Conservation (phyloP, 2,888 invertebrate species). For the Malacosoma neustria region DNA sequence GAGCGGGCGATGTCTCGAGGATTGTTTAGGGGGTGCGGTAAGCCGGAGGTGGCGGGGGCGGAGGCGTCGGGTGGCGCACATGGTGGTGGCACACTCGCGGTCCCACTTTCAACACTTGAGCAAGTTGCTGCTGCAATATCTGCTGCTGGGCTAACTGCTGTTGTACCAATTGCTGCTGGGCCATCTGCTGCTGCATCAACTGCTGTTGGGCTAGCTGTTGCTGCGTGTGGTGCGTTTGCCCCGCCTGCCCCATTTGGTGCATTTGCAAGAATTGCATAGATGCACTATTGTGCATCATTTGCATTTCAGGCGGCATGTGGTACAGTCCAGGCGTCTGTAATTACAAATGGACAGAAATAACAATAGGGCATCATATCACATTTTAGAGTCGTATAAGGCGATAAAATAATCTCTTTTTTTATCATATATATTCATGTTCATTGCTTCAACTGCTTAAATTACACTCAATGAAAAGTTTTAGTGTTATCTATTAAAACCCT, state of each 20-base stretch:
- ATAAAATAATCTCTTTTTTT: not conserved
- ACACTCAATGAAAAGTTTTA: too few species aligned
- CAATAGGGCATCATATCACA: too few species aligned
- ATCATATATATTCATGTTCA: not conserved
- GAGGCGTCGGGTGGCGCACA: not conserved
- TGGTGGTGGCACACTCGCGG: not conserved
- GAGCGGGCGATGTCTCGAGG: not conserved
- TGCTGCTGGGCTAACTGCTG: slow-evolving; percentile 17
- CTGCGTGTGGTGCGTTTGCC: slow-evolving; percentile 23
- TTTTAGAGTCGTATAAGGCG: not conserved
- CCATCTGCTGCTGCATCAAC: slow-evolving; percentile 23
- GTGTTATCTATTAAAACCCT: too few species aligned
- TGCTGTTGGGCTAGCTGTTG: slow-evolving; percentile 20
- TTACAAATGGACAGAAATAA: slow-evolving; percentile 4
- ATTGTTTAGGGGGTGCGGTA: slow-evolving; percentile 1
- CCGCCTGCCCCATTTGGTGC: slow-evolving; percentile 38
- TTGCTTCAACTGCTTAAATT: not conserved
- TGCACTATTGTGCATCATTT: slow-evolving; percentile 55
- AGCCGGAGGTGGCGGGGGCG: not conserved
- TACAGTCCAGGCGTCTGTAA: slow-evolving; percentile 58
- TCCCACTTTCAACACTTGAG: slow-evolving; percentile 2
- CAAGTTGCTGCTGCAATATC: slow-evolving; percentile 9
- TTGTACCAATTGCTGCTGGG: slow-evolving; percentile 22
- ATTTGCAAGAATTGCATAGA: slow-evolving; percentile 59
- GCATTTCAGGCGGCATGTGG: slow-evolving; percentile 68